Conservation (phyloP, 2,113 vertebrate species). For the Brienomyrus longianalis region DNA sequence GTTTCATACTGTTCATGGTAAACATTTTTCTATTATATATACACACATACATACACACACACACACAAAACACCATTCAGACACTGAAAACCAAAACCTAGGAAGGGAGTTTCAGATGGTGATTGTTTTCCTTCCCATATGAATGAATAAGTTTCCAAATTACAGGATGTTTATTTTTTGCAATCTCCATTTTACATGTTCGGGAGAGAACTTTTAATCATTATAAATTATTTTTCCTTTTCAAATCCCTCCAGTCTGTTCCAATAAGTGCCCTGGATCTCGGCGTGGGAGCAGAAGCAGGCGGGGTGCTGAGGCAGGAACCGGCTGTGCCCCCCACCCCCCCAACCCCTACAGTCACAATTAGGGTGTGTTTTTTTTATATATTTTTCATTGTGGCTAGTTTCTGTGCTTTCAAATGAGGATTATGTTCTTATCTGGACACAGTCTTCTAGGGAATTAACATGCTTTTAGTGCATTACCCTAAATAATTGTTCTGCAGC, state of each 20-base stretch:
- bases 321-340: slow-evolving; percentile 63
- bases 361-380: slow-evolving; percentile 77
- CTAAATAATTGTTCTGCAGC: not conserved
- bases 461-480: not conserved
- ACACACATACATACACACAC: not conserved
- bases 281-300: slow-evolving; percentile 65
- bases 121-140: not conserved
- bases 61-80: not conserved
- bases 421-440: not conserved
- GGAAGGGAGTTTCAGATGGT: not conserved
- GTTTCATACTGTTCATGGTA: not conserved
- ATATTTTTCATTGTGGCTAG: not conserved
- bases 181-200: not conserved
- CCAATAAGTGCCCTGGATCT: slow-evolving; percentile 78
- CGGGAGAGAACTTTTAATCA: not conserved
- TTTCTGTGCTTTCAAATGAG: not conserved
- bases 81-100: not conserved
- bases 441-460: not conserved
- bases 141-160: not conserved
- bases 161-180: not conserved
- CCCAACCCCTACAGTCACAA: slow-evolving; percentile 71
- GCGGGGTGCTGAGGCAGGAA: slow-evolving; percentile 42
- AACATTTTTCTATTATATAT: not conserved
- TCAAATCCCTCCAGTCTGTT: slow-evolving; percentile 62
- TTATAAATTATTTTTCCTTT: not conserved